Conservation (phyloP, 2,888 invertebrate species). For the Lobophora halterata region DNA sequence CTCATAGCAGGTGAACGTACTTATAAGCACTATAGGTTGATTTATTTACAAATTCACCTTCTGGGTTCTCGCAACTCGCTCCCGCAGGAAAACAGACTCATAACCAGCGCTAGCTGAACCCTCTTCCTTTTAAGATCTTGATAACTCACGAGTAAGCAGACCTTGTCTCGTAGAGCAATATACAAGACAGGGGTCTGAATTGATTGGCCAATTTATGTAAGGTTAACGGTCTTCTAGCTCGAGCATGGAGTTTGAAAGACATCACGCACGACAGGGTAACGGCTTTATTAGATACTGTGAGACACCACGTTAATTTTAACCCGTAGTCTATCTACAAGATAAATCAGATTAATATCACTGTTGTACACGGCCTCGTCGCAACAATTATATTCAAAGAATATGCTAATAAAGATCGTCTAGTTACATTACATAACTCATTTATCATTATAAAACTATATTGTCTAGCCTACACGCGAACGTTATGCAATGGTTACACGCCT, state of each 20-base stretch:
- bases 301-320: conserved; percentile 15
- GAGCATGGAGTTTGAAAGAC: conserved; percentile 34
- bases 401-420: conserved; percentile 9
- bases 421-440: conserved; percentile 40
- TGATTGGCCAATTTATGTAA: conserved; percentile 48
- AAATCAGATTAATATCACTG: neutral
- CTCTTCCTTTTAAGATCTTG: conserved; percentile 34
- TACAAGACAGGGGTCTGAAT: conserved; percentile 35
- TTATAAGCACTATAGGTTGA: conserved; percentile 51
- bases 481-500: conserved; percentile 39
- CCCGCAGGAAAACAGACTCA: conserved; percentile 41
- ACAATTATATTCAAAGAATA: conserved; percentile 6
- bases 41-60: conserved; percentile 60
- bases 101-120: conserved; percentile 44
- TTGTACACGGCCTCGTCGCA: neutral
- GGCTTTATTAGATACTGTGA: conserved; percentile 32
- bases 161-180: conserved; percentile 15
- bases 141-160: conserved; percentile 33
- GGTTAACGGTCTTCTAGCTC: conserved; percentile 47
- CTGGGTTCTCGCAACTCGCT: conserved; percentile 37
- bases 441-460: conserved; percentile 31
- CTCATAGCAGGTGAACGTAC: conserved; percentile 60
- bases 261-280: conserved; percentile 30
- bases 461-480: conserved; percentile 37
- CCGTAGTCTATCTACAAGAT: conserved; percentile 1